Evolutionary conservation across 2,797 vertebrate species (phyloP).

Genomic region (Glossophaga mutica): DNA sequence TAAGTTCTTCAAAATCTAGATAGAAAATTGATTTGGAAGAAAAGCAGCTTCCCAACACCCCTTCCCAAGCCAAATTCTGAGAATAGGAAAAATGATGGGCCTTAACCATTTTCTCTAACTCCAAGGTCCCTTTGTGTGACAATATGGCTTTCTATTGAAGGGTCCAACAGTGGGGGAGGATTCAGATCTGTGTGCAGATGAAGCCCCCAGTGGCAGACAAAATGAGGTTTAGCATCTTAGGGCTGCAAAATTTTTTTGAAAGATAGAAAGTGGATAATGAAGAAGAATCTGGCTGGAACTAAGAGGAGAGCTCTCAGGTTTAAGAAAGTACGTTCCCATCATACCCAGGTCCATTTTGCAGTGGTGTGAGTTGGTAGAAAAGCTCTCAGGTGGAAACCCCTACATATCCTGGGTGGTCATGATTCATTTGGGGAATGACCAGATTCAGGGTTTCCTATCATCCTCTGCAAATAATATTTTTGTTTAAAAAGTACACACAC

Average conservation of each 20-base stretch:
- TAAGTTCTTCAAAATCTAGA: constrained; percentile 56
- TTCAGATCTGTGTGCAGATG: not conserved
- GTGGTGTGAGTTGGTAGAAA: not conserved
- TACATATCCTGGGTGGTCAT: not conserved
- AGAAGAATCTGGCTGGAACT: not conserved
- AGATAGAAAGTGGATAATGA: not conserved
- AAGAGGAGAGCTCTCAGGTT: not conserved
- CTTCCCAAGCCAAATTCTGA: not conserved
- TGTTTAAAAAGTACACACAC: not conserved
- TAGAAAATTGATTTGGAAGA: constrained; percentile 24
- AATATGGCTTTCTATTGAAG: constrained; percentile 47
- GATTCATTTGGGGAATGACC: not conserved
- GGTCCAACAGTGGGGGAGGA: not conserved
- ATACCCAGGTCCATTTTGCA: not conserved
- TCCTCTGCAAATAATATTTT: not conserved
- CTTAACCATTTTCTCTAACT: constrained; percentile 21
- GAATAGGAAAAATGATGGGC: not conserved
- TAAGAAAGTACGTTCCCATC: not conserved
- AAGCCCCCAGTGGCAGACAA: constrained; percentile 44
- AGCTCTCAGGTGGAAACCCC: not conserved
- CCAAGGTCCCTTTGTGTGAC: not conserved
- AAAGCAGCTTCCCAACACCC: not conserved
- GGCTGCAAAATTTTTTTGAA: not conserved
- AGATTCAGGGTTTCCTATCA: not conserved
- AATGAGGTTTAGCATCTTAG: constrained; percentile 46